phyloP scores from a whole-genome alignment of 1,140 invertebrate species.

The Bombyx mandarina region DNA sequence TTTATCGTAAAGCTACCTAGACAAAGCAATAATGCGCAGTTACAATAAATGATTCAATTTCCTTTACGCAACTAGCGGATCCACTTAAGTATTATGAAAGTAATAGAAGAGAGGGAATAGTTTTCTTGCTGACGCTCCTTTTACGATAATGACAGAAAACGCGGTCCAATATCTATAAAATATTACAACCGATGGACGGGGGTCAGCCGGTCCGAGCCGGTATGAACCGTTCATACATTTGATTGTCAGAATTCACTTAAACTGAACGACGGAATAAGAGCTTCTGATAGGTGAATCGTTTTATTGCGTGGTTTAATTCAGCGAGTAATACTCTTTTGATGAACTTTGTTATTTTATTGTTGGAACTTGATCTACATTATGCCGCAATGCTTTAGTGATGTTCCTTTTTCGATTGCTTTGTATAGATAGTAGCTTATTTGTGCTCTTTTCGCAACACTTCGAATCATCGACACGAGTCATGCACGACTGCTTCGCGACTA shows the following conservation, averaged over 20 bases:
- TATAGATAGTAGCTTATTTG: too few relatives aligned
- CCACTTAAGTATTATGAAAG: conserved; percentile 69
- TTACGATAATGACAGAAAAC: conserved; percentile 66
- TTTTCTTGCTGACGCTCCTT: conserved; percentile 67
- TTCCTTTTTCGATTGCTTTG: too few relatives aligned
- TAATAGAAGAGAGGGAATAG: conserved; percentile 63
- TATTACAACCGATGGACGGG: conserved; percentile 38
- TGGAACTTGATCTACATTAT: not conserved
- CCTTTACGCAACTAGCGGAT: conserved; percentile 63
- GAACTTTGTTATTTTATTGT: too few relatives aligned
- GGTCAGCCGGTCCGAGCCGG: conserved; percentile 13
- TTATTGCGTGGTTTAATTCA: not conserved
- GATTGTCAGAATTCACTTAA: conserved; percentile 32
- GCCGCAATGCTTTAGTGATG: too few relatives aligned
- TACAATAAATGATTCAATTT: conserved; percentile 69
- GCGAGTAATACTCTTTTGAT: too few relatives aligned
- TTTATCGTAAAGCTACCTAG: conserved; percentile 56
- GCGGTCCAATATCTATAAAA: conserved; percentile 65
- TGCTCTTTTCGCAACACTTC: too few relatives aligned
- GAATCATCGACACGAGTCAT: too few relatives aligned
- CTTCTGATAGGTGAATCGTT: conserved; percentile 1
- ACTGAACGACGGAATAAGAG: conserved; percentile 5
- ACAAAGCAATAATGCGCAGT: conserved; percentile 57
- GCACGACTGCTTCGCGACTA: too few relatives aligned
- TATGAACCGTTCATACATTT: conserved; percentile 25